These are phyloP conservation scores for Ondatra zibethicus DNA, from an alignment of 2,113 vertebrate genomes.

Conservation along the genomic window DNA sequence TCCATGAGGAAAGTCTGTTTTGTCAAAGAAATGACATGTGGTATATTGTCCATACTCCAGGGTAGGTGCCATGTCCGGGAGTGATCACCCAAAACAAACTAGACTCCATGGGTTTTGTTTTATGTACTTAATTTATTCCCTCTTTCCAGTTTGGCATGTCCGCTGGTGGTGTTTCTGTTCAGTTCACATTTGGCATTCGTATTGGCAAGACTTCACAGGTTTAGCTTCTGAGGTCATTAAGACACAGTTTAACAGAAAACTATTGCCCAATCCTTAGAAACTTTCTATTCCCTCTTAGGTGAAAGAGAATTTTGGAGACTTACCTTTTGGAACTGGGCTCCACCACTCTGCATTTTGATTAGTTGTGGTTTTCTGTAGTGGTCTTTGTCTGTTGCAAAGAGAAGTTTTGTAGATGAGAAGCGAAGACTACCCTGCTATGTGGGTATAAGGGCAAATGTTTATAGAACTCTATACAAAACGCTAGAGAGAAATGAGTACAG, in stretches of 20 bases:
- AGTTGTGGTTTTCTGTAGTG: neutral
- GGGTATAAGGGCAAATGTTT: neutral
- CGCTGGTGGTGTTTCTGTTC: neutral
- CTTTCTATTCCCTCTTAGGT: neutral
- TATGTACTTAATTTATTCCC: neutral
- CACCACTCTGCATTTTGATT: neutral
- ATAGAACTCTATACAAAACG: neutral
- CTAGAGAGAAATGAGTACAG: neutral
- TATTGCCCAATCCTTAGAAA: neutral
- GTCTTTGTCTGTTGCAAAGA: neutral
- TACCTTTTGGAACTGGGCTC: neutral
- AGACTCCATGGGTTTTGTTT: neutral
- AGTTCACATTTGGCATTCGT: neutral
- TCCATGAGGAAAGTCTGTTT: neutral
- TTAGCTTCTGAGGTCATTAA: neutral
- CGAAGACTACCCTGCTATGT: neutral
- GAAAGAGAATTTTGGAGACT: neutral
- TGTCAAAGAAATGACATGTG: neutral
- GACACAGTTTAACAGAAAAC: neutral
- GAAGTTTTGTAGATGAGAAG: neutral
- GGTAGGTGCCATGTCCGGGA: neutral
- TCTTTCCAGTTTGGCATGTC: neutral
- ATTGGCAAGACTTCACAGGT: neutral
- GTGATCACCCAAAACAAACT: neutral
- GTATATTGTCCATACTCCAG: neutral